Conservation (phyloP, 2,113 vertebrate genomes). For the Hemibagrus wyckioides region DNA sequence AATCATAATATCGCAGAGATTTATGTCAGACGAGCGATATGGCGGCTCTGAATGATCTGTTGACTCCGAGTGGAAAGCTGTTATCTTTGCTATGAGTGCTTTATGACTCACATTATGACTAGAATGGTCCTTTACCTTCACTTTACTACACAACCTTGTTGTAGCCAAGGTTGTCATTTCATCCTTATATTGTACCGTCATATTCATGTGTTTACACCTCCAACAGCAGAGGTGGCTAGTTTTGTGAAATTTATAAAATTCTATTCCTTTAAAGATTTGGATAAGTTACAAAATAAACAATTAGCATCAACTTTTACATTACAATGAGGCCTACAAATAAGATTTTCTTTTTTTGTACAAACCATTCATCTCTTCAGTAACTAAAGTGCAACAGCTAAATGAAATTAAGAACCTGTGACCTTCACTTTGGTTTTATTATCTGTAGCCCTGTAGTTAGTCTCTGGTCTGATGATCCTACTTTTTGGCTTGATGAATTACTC, state of each 20-base stretch:
- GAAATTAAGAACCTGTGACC: not conserved
- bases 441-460: not conserved
- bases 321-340: not conserved
- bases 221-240: conserved; percentile 26
- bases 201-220: not conserved
- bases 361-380: not conserved
- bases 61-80: conserved; percentile 68
- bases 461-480: too few relatives aligned
- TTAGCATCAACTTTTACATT: not conserved
- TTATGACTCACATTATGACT: conserved; percentile 55
- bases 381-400: not conserved
- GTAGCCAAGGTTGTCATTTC: conserved; percentile 58
- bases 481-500: not conserved
- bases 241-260: not conserved
- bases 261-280: not conserved
- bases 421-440: not conserved
- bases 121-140: conserved; percentile 65
- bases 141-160: conserved; percentile 49
- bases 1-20: conserved; percentile 74
- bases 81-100: conserved; percentile 67
- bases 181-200: conserved; percentile 32
- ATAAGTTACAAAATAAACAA: not conserved
- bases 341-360: not conserved
- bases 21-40: conserved; percentile 62
- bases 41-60: conserved; percentile 63